Base-by-base conservation (phyloP, 2,797 vertebrate species). In the Apogon talboti region DNA sequence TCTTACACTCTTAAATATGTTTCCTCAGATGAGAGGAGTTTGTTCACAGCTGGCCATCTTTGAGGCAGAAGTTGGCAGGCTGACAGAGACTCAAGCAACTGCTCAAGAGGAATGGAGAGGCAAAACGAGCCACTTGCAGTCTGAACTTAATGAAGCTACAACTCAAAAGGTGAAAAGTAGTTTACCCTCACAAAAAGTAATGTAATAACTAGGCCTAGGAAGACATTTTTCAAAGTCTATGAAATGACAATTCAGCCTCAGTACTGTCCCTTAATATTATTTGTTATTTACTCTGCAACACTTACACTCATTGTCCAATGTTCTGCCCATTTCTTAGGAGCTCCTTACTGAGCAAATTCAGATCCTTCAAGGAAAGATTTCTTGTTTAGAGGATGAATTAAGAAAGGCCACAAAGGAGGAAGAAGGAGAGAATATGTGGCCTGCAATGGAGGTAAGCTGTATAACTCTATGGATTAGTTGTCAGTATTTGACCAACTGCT, bases 311-410 rank as follows among this genome's bases (percentile, higher is more conserved):
- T 37, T 65, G 3, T 48, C 11, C 3, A 30, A 3, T 71, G 0
- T 4, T 35, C 1, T 10, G 50, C 1, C 1, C 62, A 12, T 63
- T 76, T 52, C 16, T 38, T 74, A 99, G 98, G 96, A 97, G 84
- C 88, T 90, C 57, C 88, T 94, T 12, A 87, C 91, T 48, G 98
- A 99, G 87, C 95, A 95, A 85, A 89, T 95, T 0, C 93, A 95
- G 90, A 98, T 99, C 54, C 93, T 98, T 0, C 94, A 95, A 68
- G 95, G 96, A 42, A 99, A 98, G 82, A 92, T 98, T 33, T 95
- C 95, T 2, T 89, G 94, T 82, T 87, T 98, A 67, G 95, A 98
- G 61, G 96, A 98, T 3, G 94, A 95, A 61, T 61, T 98, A 54
- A 77, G 79, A 13, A 93, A 57, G 59, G 84, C 92, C 21, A 83